A percentile compares a stretch with the other conserved stretches of the same genome.
These are phyloP conservation scores for Salvelinus sp. DNA, from an alignment of 2,113 vertebrate species.

Conservation along the genomic window DNA sequence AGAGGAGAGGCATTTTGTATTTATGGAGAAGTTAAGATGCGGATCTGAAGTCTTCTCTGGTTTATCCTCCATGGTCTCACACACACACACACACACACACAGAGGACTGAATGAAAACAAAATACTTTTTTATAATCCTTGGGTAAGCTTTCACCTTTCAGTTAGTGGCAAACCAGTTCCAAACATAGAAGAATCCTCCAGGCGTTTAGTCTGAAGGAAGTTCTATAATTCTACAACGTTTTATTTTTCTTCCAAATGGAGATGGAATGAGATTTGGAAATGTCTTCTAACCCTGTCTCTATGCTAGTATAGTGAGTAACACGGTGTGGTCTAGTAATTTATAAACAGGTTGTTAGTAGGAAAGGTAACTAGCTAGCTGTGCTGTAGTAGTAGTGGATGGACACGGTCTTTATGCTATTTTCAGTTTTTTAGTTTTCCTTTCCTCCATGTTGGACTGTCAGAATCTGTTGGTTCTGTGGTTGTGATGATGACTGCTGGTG, in stretches of 20 bases:
- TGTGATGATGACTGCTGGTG: slow-evolving; percentile 67
- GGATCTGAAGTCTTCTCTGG: slow-evolving; percentile 86
- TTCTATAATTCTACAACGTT: slow-evolving; percentile 65
- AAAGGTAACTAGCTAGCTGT: slow-evolving; percentile 65
- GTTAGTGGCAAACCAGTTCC: slow-evolving; percentile 70
- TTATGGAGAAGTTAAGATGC: slow-evolving; percentile 85
- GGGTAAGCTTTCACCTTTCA: slow-evolving; percentile 76
- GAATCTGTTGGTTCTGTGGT: slow-evolving; percentile 48
- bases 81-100: slow-evolving; percentile 75
- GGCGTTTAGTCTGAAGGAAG: slow-evolving; percentile 68
- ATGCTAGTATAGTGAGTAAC: slow-evolving; percentile 75
- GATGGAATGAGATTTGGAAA: slow-evolving; percentile 68
- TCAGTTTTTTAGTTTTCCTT: slow-evolving; percentile 25
- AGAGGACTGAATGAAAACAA: slow-evolving; percentile 78
- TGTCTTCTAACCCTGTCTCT: slow-evolving; percentile 76
- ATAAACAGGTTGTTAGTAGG: slow-evolving; percentile 79
- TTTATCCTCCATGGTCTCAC: slow-evolving; percentile 84
- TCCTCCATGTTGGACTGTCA: slow-evolving; percentile 23
- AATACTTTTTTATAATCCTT: slow-evolving; percentile 77
- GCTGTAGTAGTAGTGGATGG: slow-evolving; percentile 79
- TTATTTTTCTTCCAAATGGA: slow-evolving; percentile 62
- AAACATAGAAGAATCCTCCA: slow-evolving; percentile 71
- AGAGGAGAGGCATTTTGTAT: slow-evolving; percentile 93
- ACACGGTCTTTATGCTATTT: slow-evolving; percentile 44
- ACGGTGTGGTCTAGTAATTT: slow-evolving; percentile 85